Percentiles rank a stretch among this genome's conserved stretches.
phyloP scores from a whole-genome alignment of 2,888 invertebrate species.

The Galerucella pusilla region DNA sequence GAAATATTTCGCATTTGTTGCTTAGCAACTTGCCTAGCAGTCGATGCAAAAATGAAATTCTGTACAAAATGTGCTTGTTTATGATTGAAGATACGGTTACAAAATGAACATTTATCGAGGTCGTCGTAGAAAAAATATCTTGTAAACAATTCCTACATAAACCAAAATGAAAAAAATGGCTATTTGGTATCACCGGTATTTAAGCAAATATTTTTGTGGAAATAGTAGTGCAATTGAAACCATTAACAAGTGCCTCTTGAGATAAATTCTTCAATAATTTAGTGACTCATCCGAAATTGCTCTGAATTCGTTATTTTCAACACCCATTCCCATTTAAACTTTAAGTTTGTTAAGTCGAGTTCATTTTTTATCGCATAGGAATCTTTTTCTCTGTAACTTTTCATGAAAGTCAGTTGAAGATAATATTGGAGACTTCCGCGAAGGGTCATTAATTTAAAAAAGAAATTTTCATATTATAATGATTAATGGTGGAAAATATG shows the following conservation, averaged over 20 bases:
- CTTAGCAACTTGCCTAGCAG: too few relatives aligned
- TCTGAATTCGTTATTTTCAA: constrained; percentile 20
- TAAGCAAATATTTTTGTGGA: background rate
- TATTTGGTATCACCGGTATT: too few relatives aligned
- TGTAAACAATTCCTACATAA: too few relatives aligned
- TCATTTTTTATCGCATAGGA: constrained; percentile 24
- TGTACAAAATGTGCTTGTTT: too few relatives aligned
- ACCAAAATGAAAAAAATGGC: too few relatives aligned
- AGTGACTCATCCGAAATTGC: constrained; percentile 12
- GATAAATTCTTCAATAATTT: constrained; percentile 12
- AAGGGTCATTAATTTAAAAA: constrained; percentile 42
- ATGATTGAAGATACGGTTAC: too few relatives aligned
- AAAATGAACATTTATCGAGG: too few relatives aligned
- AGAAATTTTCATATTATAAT: constrained; percentile 43
- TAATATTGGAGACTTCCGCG: constrained; percentile 37
- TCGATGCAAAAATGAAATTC: too few relatives aligned
- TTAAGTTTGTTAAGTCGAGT: constrained; percentile 28
- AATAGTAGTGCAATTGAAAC: background rate
- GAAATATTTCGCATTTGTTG: too few relatives aligned
- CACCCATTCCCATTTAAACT: constrained; percentile 20
- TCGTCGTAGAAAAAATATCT: too few relatives aligned
- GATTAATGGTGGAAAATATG: constrained; percentile 40
- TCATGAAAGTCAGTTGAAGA: constrained; percentile 25
- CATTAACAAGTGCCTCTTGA: background rate
- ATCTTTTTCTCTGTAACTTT: constrained; percentile 20